These are phyloP conservation scores for Cyrtorhinus lividipennis DNA, from an alignment of 1,140 invertebrate species.

Conservation along the genomic window DNA sequence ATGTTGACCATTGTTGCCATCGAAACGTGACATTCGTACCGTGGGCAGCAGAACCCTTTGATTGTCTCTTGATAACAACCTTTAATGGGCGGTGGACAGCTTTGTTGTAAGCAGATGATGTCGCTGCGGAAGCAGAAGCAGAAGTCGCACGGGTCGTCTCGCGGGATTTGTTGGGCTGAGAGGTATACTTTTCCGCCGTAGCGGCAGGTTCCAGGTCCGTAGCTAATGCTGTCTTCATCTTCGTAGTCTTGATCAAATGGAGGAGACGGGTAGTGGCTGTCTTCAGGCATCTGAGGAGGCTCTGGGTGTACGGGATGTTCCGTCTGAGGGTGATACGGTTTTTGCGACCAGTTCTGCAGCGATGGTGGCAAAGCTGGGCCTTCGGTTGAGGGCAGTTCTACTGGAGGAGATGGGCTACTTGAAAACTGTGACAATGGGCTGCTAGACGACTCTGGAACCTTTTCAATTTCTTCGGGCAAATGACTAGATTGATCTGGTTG, in stretches of 20 bases:
- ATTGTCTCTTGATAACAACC: slow-evolving; percentile 83
- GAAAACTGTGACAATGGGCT: background rate
- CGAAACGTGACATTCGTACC: slow-evolving; percentile 82
- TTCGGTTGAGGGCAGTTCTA: background rate
- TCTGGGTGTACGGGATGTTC: slow-evolving; percentile 19
- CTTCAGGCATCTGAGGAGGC: too few relatives aligned
- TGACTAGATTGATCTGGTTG: slow-evolving; percentile 7
- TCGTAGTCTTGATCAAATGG: slow-evolving; percentile 39
- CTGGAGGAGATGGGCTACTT: background rate
- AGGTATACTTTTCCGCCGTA: slow-evolving; percentile 84
- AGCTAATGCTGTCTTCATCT: slow-evolving; percentile 54
- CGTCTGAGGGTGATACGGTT: slow-evolving; percentile 11
- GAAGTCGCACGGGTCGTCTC: slow-evolving; percentile 88
- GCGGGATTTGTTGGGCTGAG: slow-evolving; percentile 84
- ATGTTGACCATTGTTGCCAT: slow-evolving; percentile 62
- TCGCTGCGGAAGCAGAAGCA: slow-evolving; percentile 94
- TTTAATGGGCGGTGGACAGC: slow-evolving; percentile 81
- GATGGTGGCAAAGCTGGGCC: background rate
- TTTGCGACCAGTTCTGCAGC: slow-evolving; percentile 20
- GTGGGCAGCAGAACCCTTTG: slow-evolving; percentile 84
- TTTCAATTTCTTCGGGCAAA: background rate
- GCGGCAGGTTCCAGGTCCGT: slow-evolving; percentile 75
- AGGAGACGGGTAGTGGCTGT: background rate
- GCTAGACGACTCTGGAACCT: background rate
- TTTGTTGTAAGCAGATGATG: slow-evolving; percentile 88